These are phyloP conservation scores for Dendrolimus pini DNA, from an alignment of 2,888 invertebrate species.

Conservation along the genomic window DNA sequence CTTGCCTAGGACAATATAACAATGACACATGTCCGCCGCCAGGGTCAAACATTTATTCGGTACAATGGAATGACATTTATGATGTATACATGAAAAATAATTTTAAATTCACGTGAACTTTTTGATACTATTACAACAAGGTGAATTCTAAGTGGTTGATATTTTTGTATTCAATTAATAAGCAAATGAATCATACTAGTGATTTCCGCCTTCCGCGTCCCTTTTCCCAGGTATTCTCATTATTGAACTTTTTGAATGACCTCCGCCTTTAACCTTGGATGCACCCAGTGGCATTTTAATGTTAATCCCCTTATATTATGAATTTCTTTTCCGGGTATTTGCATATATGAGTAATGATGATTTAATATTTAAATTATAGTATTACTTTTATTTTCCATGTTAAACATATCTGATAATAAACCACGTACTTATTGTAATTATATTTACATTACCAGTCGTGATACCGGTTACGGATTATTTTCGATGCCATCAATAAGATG, in stretches of 20 bases:
- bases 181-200: neutral
- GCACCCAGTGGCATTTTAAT: neutral
- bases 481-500: neutral
- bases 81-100: too few relatives aligned
- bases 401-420: neutral
- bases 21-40: too few relatives aligned
- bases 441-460: neutral
- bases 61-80: too few relatives aligned
- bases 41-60: too few relatives aligned
- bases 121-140: neutral
- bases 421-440: neutral
- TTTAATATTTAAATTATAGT: neutral
- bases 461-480: neutral
- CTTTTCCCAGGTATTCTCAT: neutral
- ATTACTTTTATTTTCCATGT: neutral
- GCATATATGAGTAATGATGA: neutral
- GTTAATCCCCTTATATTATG: neutral
- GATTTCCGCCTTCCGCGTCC: neutral
- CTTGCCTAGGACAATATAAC: too few relatives aligned
- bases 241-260: neutral
- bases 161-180: neutral
- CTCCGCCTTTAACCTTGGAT: neutral
- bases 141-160: neutral
- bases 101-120: constrained; percentile 1
- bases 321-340: neutral